A percentile compares a stretch with the other conserved stretches of the same genome.
Evolutionary conservation across 2,113 vertebrate genomes (phyloP).

Genomic region (Gallinago paraguaiae): DNA sequence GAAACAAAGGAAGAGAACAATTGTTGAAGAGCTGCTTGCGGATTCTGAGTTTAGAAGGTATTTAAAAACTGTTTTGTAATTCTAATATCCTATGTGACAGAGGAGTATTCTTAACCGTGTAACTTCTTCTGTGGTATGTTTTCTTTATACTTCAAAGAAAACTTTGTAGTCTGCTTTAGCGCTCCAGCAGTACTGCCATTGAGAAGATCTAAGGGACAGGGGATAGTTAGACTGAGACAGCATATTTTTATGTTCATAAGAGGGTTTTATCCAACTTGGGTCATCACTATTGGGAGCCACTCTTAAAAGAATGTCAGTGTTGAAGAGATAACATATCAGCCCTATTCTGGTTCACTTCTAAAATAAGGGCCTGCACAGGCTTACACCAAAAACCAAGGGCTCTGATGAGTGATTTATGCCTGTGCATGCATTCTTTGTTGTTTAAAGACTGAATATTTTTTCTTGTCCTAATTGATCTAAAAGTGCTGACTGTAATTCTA

Average conservation of each 20-base stretch:
- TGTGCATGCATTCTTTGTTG: not conserved
- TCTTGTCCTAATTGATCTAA: not conserved
- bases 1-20: slow-evolving; percentile 93
- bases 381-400: not conserved
- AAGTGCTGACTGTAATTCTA: not conserved
- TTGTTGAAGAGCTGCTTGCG: slow-evolving; percentile 93
- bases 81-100: not conserved
- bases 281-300: not conserved
- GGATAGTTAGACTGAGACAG: not conserved
- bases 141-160: not conserved
- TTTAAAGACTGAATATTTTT: not conserved
- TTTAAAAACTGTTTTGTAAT: not conserved
- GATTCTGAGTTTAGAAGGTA: slow-evolving; percentile 95
- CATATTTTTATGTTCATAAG: not conserved
- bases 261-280: not conserved
- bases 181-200: not conserved
- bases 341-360: not conserved
- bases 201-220: not conserved
- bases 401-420: not conserved
- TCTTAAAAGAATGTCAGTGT: not conserved
- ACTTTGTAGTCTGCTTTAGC: not conserved
- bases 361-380: not conserved
- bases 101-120: not conserved
- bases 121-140: not conserved
- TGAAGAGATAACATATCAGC: not conserved